A percentile compares a stretch with the other conserved stretches of the same genome.
These are phyloP conservation scores for Eucidaris tribuloides DNA, from an alignment of 35 echinoderm and acorn worm species.

Conservation along the genomic window DNA sequence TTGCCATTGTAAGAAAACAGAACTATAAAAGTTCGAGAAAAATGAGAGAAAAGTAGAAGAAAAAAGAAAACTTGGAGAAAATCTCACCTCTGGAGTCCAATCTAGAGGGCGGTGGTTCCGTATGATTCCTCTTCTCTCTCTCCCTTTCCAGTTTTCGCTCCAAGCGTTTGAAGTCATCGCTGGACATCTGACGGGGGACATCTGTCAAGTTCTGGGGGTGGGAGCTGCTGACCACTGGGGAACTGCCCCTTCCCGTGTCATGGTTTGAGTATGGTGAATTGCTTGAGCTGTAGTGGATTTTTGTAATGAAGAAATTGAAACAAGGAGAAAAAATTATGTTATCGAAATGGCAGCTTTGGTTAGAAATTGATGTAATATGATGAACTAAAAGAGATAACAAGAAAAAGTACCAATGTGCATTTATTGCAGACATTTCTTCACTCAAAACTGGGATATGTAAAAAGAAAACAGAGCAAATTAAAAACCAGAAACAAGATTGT, in stretches of 20 bases:
- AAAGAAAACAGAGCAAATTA: neutral
- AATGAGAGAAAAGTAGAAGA: neutral
- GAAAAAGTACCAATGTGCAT: neutral
- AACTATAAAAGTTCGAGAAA: neutral
- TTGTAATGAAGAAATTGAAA: neutral
- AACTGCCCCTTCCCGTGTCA: neutral
- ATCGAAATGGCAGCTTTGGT: neutral
- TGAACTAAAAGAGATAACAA: neutral
- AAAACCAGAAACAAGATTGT: too few relatives aligned
- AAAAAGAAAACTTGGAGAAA: neutral
- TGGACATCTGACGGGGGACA: constrained; percentile 25
- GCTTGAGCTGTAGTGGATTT: constrained; percentile 34
- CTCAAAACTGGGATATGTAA: neutral
- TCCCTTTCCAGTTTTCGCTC: constrained; percentile 60
- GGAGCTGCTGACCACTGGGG: neutral
- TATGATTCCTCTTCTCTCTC: constrained; percentile 46
- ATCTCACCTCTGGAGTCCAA: constrained; percentile 54
- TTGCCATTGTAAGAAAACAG: neutral
- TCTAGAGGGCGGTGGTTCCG: constrained; percentile 9
- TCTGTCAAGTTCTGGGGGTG: neutral
- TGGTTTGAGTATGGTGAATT: constrained; percentile 34
- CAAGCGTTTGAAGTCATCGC: constrained; percentile 19
- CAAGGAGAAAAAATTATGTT: neutral
- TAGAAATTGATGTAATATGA: neutral
- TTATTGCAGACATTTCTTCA: neutral